A percentile compares a stretch with the other conserved stretches of the same genome.
phyloP scores from a whole-genome alignment of 2,888 invertebrate genomes.

The Orchestes rusci region DNA sequence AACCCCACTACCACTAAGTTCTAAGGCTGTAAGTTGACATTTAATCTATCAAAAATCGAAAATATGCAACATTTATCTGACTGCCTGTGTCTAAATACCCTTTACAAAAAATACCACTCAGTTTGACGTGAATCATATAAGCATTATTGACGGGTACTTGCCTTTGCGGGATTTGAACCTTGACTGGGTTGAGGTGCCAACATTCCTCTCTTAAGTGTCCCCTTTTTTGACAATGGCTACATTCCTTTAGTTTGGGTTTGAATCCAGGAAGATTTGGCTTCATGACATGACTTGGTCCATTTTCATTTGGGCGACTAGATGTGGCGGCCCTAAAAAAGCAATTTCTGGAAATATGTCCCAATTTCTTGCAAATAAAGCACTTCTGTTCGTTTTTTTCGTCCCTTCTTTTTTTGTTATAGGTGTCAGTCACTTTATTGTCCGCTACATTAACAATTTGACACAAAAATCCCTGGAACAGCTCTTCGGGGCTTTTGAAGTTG shows the following conservation, averaged over 20 bases:
- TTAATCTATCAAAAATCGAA: background rate
- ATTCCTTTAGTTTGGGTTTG: constrained; percentile 3
- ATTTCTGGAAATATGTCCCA: background rate
- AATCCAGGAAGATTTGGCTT: background rate
- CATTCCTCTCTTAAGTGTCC: constrained; percentile 11
- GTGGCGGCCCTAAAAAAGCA: background rate
- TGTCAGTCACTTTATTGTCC: background rate
- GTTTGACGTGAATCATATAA: too few relatives aligned
- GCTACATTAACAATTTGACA: background rate
- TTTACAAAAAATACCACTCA: too few relatives aligned
- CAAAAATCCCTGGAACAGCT: background rate
- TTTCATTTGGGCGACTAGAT: too few relatives aligned
- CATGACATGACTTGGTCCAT: background rate
- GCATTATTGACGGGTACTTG: constrained; percentile 13
- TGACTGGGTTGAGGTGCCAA: constrained; percentile 2
- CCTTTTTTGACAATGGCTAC: constrained; percentile 7
- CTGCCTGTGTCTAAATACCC: too few relatives aligned
- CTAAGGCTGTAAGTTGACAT: background rate
- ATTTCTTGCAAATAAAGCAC: background rate
- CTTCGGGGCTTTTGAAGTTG: background rate
- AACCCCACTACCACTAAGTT: constrained; percentile 2
- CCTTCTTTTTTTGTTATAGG: background rate
- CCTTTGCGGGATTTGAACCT: constrained; percentile 10
- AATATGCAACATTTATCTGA: too few relatives aligned
- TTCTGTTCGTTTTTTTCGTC: background rate